Base-by-base conservation (phyloP, 2,888 invertebrate genomes). In the Zootermopsis nevadensis region DNA sequence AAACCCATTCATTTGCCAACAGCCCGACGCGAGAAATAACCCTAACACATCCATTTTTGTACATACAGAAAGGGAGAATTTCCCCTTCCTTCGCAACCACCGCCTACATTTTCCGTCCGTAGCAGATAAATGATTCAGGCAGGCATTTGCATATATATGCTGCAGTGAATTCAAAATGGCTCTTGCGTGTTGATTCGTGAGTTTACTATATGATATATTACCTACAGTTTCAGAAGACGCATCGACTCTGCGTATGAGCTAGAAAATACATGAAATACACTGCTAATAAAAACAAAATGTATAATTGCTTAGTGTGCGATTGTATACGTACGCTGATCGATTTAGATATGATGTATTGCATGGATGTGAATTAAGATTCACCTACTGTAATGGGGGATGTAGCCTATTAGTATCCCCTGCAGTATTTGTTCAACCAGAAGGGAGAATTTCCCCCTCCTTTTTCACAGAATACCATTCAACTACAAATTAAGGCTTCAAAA, bases 1-100 rank as follows among this genome's bases (percentile, higher is more conserved):
- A 80, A 77, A 83, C 80, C 83, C 83, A 80, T 83, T 83, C 83
- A 80, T 83, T 83, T 83, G 31, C 72, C 80, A 83, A 72, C 72
- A 31, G 74, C 77, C 72, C 67, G 55, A 38, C 72, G 31, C 74
- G 35, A 74, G 35, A 38, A 38, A 60, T 60, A 60, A 60, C 60
- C 60, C 60, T 15, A 60, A 27, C 60, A 27, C 60, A 60, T 60
- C 27, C 60, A 60, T 60, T 60, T 60, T 60, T 60, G 27, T 60
- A 60, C n/a, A 60, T 60, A 60, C 12, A 60, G 3, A 60, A n/a
- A 60, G n/a, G n/a, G 35, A 74, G 35, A 38, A 38, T 35, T 76
- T 12, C 2, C 53, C 24, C 82, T n/a, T n/a, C n/a, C n/a, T n/a
- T n/a, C n/a, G n/a, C n/a, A n/a, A n/a, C 76, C 42, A 2, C 53